Conservation (phyloP, 1,140 invertebrate genomes). For the Alviniconcha marisindica region DNA sequence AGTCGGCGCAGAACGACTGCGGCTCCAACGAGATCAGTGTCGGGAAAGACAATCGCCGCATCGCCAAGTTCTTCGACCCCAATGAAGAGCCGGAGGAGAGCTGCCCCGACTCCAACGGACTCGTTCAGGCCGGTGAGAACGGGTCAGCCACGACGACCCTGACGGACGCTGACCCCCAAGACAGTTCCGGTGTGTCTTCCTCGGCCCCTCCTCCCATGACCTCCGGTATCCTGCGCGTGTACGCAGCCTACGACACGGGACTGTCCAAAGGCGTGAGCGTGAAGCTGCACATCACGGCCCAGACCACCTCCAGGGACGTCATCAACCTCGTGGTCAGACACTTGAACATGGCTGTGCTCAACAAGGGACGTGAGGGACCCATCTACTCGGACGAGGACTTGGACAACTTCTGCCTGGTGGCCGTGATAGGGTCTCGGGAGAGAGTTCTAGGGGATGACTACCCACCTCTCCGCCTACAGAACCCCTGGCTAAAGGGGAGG, state of each 20-base stretch:
- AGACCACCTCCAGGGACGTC: slow-evolving; percentile 94
- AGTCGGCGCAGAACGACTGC: slow-evolving; percentile 46
- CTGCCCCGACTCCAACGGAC: slow-evolving; percentile 1
- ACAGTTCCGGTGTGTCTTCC: background rate
- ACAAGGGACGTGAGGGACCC: slow-evolving; percentile 90
- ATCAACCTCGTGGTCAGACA: slow-evolving; percentile 96
- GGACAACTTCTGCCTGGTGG: slow-evolving; percentile 93
- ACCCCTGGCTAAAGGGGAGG: slow-evolving; percentile 95
- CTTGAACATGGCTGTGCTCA: slow-evolving; percentile 92
- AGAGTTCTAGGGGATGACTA: slow-evolving; percentile 95
- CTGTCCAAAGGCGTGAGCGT: slow-evolving; percentile 93
- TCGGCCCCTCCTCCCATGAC: slow-evolving; percentile 28
- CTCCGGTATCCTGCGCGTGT: slow-evolving; percentile 83
- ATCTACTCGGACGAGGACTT: slow-evolving; percentile 83
- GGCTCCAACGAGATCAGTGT: slow-evolving; percentile 69
- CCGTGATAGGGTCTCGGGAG: slow-evolving; percentile 94
- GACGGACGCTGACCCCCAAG: background rate
- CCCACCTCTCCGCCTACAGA: slow-evolving; percentile 92
- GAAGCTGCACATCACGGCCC: slow-evolving; percentile 92
- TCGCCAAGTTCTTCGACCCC: slow-evolving; percentile 70
- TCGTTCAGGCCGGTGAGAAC: background rate
- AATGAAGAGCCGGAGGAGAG: slow-evolving; percentile 54
- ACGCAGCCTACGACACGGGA: slow-evolving; percentile 96
- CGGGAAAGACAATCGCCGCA: slow-evolving; percentile 69
- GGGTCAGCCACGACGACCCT: background rate